A percentile compares a stretch with the other conserved stretches of the same genome.
Conservation (phyloP, 2,113 vertebrate genomes). For the Notechis scutatus region DNA sequence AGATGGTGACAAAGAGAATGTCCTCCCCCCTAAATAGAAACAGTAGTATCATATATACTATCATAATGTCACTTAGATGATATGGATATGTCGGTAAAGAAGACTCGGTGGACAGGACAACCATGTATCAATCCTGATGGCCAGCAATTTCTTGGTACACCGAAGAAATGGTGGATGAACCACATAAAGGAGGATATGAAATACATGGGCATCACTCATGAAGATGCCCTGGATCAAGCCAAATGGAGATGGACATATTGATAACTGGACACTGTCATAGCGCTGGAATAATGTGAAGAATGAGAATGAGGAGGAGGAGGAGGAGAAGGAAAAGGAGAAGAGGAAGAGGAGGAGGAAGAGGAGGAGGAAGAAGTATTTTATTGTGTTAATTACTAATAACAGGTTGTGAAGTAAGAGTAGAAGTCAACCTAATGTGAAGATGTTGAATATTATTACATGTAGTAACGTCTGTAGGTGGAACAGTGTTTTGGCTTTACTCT, state of each 20-base stretch:
- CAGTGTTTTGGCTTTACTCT: neutral
- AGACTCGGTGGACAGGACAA: neutral
- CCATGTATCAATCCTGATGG: neutral
- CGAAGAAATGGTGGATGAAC: neutral
- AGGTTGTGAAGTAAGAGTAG: neutral
- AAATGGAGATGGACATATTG: no score
- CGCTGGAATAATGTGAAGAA: no score
- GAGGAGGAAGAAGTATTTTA: neutral
- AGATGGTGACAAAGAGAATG: no score
- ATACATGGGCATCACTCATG: no score
- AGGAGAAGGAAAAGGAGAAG: no score
- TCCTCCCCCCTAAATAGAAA: no score
- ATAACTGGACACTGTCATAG: no score
- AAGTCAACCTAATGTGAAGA: neutral
- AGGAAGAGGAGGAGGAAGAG: no score
- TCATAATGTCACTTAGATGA: no score
- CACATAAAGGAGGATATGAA: neutral
- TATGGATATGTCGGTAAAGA: neutral
- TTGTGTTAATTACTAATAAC: neutral
- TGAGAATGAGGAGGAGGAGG: no score
- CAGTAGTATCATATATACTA: neutral
- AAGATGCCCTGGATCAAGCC: no score
- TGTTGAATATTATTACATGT: neutral
- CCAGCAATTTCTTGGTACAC: neutral
- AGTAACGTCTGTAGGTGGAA: neutral